Conservation (phyloP, 2,888 invertebrate genomes). For the Xiphydria camelus region DNA sequence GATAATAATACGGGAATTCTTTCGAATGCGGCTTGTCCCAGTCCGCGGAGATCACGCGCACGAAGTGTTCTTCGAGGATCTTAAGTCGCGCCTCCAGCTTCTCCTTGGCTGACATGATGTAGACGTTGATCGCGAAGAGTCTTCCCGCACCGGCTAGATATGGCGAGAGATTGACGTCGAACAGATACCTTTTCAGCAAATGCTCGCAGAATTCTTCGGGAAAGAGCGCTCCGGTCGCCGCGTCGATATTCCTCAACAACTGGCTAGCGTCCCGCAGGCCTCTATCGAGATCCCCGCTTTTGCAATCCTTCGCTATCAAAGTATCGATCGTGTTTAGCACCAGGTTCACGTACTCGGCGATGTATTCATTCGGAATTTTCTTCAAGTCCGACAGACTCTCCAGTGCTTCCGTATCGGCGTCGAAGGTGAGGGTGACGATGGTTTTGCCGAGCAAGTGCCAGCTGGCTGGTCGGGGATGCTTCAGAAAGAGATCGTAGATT, state of each 20-base stretch:
- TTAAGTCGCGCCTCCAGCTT: slow-evolving; percentile 23
- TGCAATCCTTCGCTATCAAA: slow-evolving; percentile 7
- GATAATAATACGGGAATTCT: slow-evolving; percentile 11
- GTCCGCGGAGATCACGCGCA: slow-evolving; percentile 5
- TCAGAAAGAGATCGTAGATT: slow-evolving; percentile 23
- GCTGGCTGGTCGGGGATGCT: slow-evolving; percentile 18
- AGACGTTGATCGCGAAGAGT: slow-evolving; percentile 5
- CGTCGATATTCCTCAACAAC: slow-evolving; percentile 9
- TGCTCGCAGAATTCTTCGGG: slow-evolving; percentile 29
- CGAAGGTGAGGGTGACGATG: slow-evolving; percentile 21
- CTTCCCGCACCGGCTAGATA: background rate
- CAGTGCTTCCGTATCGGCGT: slow-evolving; percentile 23
- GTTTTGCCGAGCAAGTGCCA: slow-evolving; percentile 31
- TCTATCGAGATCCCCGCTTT: background rate
- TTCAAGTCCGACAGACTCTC: background rate
- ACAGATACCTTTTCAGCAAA: slow-evolving; percentile 33
- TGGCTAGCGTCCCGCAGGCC: too few relatives aligned
- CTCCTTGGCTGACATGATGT: background rate
- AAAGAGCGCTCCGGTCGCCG: slow-evolving; percentile 19
- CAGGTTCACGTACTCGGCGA: slow-evolving; percentile 23
- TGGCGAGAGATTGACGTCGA: slow-evolving; percentile 10
- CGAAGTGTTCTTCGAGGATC: slow-evolving; percentile 16
- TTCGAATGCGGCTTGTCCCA: slow-evolving; percentile 26
- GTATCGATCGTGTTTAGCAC: slow-evolving; percentile 22
- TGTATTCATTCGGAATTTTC: slow-evolving; percentile 22